Evolutionary conservation across 1,140 invertebrate species (phyloP).

Genomic region (Eurosta solidaginis): DNA sequence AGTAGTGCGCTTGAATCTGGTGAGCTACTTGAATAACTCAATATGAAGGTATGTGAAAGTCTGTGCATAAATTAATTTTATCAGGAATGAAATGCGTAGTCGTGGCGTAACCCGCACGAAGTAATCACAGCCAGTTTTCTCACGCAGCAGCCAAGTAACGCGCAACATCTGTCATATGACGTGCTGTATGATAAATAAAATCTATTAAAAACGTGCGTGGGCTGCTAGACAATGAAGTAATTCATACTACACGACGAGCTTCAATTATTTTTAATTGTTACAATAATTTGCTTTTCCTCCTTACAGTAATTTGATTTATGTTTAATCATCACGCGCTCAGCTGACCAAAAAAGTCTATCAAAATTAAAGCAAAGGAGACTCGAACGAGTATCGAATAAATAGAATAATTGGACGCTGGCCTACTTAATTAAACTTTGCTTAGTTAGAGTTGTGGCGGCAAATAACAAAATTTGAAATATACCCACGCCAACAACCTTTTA

Average conservation of each 20-base stretch:
- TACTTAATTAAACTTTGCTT: not conserved
- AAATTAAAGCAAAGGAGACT: not conserved
- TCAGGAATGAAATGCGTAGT: not conserved
- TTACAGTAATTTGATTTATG: not conserved
- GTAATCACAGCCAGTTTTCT: no score
- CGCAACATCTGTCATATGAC: not conserved
- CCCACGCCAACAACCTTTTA: not conserved
- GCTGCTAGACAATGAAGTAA: not conserved
- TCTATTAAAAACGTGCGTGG: slow-evolving; percentile 11
- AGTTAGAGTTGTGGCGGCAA: not conserved
- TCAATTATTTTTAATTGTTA: slow-evolving; percentile 27
- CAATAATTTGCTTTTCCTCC: slow-evolving; percentile 11
- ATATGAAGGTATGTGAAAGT: not conserved
- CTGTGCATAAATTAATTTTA: not conserved
- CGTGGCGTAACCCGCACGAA: not conserved
- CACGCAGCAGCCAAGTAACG: not conserved
- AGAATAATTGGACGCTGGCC: slow-evolving; percentile 18
- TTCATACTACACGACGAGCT: not conserved
- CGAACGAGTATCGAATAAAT: not conserved
- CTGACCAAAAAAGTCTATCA: not conserved
- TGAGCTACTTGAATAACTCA: not conserved
- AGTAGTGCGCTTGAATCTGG: not conserved
- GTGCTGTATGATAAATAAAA: not conserved
- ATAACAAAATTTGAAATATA: not conserved
- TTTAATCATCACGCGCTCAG: not conserved